These are phyloP conservation scores for Drosophila nr. perissopoda DNA, from an alignment of 2,888 invertebrate species.

Conservation along the genomic window DNA sequence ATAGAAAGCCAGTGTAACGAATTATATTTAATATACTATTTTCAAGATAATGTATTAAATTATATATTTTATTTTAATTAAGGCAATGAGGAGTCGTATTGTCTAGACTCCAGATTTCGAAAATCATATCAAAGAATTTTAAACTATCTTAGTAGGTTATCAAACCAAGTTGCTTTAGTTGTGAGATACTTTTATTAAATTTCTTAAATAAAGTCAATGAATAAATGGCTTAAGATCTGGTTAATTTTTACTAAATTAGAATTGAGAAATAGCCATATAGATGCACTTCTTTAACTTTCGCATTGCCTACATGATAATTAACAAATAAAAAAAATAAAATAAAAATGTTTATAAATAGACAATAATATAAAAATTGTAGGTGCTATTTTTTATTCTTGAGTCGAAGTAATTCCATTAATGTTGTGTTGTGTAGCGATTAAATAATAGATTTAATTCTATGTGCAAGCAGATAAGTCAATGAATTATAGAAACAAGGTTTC, in stretches of 20 bases:
- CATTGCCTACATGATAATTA: no score
- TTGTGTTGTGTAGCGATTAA: background rate
- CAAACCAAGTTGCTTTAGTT: background rate
- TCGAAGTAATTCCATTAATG: background rate
- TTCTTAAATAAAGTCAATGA: background rate
- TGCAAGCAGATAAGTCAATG: background rate
- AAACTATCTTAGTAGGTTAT: background rate
- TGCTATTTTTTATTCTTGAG: no score
- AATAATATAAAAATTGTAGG: no score
- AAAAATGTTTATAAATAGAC: no score
- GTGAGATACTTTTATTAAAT: background rate
- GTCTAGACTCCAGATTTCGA: background rate
- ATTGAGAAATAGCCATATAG: background rate
- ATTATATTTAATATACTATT: background rate
- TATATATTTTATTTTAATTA: background rate
- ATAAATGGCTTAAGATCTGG: background rate
- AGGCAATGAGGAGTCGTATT: background rate
- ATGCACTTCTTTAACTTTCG: no score
- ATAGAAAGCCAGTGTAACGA: background rate
- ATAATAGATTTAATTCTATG: background rate
- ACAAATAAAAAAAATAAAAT: no score
- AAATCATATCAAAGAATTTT: background rate
- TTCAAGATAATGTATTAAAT: background rate
- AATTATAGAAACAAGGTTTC: background rate
- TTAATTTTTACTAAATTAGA: background rate